These are phyloP conservation scores for Hippocampus mohnikei DNA, from an alignment of 2,113 vertebrate species.

Conservation along the genomic window DNA sequence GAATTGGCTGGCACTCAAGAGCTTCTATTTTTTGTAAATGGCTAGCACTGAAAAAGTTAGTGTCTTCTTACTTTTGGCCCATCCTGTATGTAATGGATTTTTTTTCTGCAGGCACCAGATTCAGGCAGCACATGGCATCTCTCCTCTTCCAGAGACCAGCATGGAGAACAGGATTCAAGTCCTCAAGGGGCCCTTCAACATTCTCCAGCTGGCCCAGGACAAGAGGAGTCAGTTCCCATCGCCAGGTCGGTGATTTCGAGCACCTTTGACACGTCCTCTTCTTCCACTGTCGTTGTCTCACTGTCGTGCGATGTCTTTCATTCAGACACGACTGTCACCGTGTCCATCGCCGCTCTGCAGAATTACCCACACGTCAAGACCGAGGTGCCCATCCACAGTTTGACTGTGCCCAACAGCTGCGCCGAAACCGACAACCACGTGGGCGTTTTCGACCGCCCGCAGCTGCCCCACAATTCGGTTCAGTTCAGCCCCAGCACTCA, in stretches of 20 bases:
- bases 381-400: constrained; percentile 81
- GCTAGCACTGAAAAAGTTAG: too few species aligned
- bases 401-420: constrained; percentile 83
- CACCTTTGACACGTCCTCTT: neutral
- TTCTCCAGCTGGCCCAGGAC: constrained; percentile 84
- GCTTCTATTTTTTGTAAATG: too few species aligned
- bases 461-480: constrained; percentile 70
- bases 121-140: constrained; percentile 45
- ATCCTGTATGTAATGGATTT: neutral
- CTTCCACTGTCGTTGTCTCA: neutral
- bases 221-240: constrained; percentile 84
- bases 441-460: constrained; percentile 79
- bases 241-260: constrained; percentile 62
- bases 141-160: constrained; percentile 72
- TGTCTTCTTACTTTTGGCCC: neutral
- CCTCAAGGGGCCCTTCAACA: constrained; percentile 90
- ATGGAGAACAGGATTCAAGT: constrained; percentile 89
- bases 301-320: neutral
- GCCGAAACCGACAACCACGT: constrained; percentile 74
- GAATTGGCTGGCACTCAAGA: too few species aligned
- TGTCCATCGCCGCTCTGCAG: constrained; percentile 86
- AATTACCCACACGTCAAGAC: constrained; percentile 87
- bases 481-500: constrained; percentile 87
- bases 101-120: constrained; percentile 76
- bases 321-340: constrained; percentile 87